These are phyloP conservation scores for Ephydatia muelleri DNA, from an alignment of 37 sponge, comb jelly and placozoan species.

Conservation along the genomic window DNA sequence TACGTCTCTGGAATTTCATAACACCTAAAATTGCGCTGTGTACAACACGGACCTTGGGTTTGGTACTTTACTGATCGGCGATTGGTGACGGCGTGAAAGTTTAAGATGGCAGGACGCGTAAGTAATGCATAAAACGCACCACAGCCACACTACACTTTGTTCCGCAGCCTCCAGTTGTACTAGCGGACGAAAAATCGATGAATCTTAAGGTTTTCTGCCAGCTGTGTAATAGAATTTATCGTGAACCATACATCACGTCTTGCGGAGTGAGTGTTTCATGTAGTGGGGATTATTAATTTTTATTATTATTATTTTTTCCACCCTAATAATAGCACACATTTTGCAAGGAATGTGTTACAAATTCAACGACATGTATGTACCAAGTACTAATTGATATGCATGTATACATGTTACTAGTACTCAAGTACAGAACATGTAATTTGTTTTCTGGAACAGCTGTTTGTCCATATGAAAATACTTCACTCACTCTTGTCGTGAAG, in stretches of 20 bases:
- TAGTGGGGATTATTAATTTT: neutral
- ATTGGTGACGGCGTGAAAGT: neutral
- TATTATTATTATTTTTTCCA: neutral
- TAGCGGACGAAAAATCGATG: slow-evolving; percentile 61
- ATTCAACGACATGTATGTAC: slow-evolving; percentile 18
- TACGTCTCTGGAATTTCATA: too few relatives aligned
- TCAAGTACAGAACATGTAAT: neutral
- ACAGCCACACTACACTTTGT: neutral
- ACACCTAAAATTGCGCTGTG: too few relatives aligned
- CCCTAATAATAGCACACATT: slow-evolving; percentile 66
- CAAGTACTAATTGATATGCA: neutral
- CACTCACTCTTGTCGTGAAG: slow-evolving; percentile 59
- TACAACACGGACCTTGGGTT: too few relatives aligned
- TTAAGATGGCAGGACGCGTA: too few relatives aligned
- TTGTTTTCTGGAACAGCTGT: slow-evolving; percentile 7
- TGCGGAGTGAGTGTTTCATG: slow-evolving; percentile 74
- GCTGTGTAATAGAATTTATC: slow-evolving; percentile 65
- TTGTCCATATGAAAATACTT: slow-evolving; percentile 62
- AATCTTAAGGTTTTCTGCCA: slow-evolving; percentile 69
- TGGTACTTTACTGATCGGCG: too few relatives aligned
- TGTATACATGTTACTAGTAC: neutral
- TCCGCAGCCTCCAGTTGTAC: slow-evolving; percentile 39
- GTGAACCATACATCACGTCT: slow-evolving; percentile 72
- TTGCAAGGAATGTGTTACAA: slow-evolving; percentile 56
- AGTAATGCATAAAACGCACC: neutral